Conservation (phyloP, 1,140 invertebrate genomes). For the Odontomachus brunneus region DNA sequence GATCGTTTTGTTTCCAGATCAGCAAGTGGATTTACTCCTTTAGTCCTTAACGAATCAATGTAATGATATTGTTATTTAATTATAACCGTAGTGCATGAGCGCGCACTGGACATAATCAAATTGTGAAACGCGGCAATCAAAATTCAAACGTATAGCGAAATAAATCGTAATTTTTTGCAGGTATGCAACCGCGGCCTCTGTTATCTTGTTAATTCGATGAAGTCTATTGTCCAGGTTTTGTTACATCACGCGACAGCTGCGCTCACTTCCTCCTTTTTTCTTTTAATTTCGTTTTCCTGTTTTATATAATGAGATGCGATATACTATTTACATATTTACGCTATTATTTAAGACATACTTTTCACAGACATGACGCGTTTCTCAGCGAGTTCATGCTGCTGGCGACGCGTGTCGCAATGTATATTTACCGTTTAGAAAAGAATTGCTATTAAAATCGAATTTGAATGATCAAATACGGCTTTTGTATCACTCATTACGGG, state of each 20-base stretch:
- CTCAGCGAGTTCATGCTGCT: slow-evolving; percentile 44
- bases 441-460: slow-evolving; percentile 59
- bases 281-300: slow-evolving; percentile 26
- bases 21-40: slow-evolving; percentile 34
- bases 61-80: slow-evolving; percentile 49
- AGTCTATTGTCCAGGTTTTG: neutral
- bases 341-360: slow-evolving; percentile 63
- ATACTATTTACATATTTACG: slow-evolving; percentile 44
- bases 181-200: neutral
- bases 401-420: slow-evolving; percentile 62
- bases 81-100: slow-evolving; percentile 14
- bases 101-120: slow-evolving; percentile 30
- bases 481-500: slow-evolving; percentile 56
- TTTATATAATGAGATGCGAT: slow-evolving; percentile 22
- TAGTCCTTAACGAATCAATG: slow-evolving; percentile 62
- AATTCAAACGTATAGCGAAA: slow-evolving; percentile 15
- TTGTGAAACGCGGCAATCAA: slow-evolving; percentile 1
- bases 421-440: slow-evolving; percentile 60
- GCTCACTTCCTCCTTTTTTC: slow-evolving; percentile 38
- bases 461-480: slow-evolving; percentile 45
- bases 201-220: slow-evolving; percentile 5
- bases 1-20: slow-evolving; percentile 31
- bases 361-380: slow-evolving; percentile 43
- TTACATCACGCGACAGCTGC: slow-evolving; percentile 43
- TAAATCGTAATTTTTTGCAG: slow-evolving; percentile 13